phyloP scores from a whole-genome alignment of 2,797 vertebrate species.

The Malacoraja senta region DNA sequence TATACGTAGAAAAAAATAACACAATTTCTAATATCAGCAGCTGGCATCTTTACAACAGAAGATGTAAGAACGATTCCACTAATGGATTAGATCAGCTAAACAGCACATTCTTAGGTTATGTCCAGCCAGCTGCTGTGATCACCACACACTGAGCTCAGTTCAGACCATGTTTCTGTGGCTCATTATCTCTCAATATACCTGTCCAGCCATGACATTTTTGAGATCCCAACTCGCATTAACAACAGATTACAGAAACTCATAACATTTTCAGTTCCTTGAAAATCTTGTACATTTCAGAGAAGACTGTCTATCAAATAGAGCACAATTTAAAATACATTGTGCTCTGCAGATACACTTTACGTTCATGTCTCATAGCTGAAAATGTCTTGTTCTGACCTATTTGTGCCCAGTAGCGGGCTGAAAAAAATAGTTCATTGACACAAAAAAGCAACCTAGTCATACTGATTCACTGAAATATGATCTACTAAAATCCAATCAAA shows the following conservation, averaged over 20 bases:
- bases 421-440: background rate
- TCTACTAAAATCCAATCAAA: background rate
- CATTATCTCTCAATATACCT: conserved; percentile 10
- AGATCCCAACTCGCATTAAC: background rate
- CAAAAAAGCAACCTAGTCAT: background rate
- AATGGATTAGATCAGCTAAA: conserved; percentile 25
- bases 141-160: background rate
- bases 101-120: background rate
- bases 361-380: background rate
- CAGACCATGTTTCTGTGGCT: background rate
- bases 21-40: background rate
- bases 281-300: background rate
- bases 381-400: background rate
- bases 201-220: conserved; percentile 22
- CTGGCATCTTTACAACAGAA: conserved; percentile 1
- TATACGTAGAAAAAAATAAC: background rate
- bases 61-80: background rate
- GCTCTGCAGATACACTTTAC: background rate
- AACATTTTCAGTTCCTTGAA: conserved; percentile 21
- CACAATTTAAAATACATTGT: conserved; percentile 8
- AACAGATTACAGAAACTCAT: background rate
- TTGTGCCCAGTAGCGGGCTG: background rate
- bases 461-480: conserved; percentile 2
- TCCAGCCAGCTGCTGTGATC: conserved; percentile 15
- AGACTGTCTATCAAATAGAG: background rate